Evolutionary conservation across 2,113 vertebrate genomes (phyloP), one percentile per base, ranked within the genome.

Genomic region (Syngnathus typhle): DNA sequence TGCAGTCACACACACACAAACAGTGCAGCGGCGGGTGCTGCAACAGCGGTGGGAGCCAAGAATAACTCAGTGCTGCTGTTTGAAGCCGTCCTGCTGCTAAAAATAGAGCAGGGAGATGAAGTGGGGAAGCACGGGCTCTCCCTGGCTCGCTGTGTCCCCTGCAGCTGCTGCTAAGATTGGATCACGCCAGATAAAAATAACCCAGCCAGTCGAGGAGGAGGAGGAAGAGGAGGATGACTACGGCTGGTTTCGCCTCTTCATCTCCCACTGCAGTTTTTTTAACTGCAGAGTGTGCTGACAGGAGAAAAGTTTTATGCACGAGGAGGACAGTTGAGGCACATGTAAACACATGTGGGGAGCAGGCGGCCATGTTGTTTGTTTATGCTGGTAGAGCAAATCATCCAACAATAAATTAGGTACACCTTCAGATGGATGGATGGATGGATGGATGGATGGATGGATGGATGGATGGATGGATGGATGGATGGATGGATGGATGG

Each of bases 141-240:
- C 88, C 84, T 76, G 60, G 74, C 83, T 87, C 82, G 79, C 87
- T 85, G 74, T 68, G 66, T 79, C 76, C 83, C 88, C 79, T 52
- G 65, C 67, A 67, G 77, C 75, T 80, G 72, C 65, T 77, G 82
- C 89, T 91, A 92, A 90, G 84, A 87, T 89, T 91, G 87, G 89
- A 91, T 85, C 74, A 74, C 67, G 82, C 62, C 44, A 3, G 77
- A 80, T 91, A 90, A 82, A 90, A 91, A 92, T 91, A 91, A 69
- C 80, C 6, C 79, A 79, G 81, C 56, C 70, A 79, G 74, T 46
- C 46, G 47, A 64, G 78, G 67, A 72, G 66, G 44, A 37, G 56
- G 38, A 62, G 66, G 44, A 37, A 52, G 38, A 62, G 47, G 59
- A 47, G 58, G 43, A 64, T 36, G 56, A 51, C 15, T 32, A 32